Base-by-base conservation (phyloP, 2,888 invertebrate species). In the Drosophila cognata region DNA sequence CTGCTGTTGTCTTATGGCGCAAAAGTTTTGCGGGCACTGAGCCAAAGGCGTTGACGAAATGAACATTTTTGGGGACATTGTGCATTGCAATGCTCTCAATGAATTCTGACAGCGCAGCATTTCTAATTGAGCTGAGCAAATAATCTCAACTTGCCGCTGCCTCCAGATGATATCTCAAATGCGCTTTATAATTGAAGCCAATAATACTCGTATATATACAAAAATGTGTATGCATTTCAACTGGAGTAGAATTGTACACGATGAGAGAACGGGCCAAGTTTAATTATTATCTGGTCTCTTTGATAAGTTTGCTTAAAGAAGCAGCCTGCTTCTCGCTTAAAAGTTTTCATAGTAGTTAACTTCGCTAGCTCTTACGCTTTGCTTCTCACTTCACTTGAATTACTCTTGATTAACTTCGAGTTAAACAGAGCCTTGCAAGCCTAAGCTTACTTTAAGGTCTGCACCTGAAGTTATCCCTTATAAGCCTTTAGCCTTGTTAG, bases 1-100 rank as follows among this genome's bases (percentile, higher is more conserved):
- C 28, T 52, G 58, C 43, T 60, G 28, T 52, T 75, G 70, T 61
- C 63, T 60, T 61, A 53, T 31, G 66, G 56, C 52, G n/a, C n/a
- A 38, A 60, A 76, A 66, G 55, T 75, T 77, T 76, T 78, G 63
- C 41, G 74, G 76, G 76, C 76, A 73, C 36, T 56, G 29, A 63
- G 79, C 76, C 76, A 76, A 78, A 64, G 68, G 63, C 78, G 68
- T 50, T 46, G 59, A 31, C 38, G 56, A 56, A 28, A n/a, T 38
- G 29, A 38, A 56, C 28, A 38, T 38, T 38, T 50, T 28, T 56
- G n/a, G 18, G 25, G 4, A 25, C 25, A 46, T 25, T 46, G 46
- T 46, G 46, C 25, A 55, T 6, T 53, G 53, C 53, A 33, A 18
- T 51, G 71, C 28, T 18, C 18, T 8, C 50, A 25, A 25, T 25